Evolutionary conservation across 2,113 vertebrate genomes (phyloP).

Genomic region (Corvus moneduloides): DNA sequence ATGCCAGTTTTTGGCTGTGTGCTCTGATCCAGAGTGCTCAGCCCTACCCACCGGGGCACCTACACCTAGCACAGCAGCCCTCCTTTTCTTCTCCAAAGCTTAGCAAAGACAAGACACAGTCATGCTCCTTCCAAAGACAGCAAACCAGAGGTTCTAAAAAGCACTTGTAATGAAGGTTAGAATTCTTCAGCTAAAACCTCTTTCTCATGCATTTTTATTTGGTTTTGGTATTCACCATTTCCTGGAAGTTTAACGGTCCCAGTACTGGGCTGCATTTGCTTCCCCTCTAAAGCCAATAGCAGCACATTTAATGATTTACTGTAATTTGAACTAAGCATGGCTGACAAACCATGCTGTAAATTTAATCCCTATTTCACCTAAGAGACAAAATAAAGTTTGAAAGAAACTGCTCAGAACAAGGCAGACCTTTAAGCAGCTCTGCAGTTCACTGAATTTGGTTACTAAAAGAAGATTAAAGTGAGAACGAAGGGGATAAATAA

Average conservation of each 20-base stretch:
- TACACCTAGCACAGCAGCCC: neutral
- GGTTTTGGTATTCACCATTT: neutral
- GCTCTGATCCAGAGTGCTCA: neutral
- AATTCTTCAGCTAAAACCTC: neutral
- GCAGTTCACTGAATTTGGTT: neutral
- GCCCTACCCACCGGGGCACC: fast-evolving
- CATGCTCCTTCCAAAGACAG: neutral
- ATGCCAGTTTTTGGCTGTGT: neutral
- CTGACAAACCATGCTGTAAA: conserved; percentile 6
- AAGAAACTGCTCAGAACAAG: neutral
- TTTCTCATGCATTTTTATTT: neutral
- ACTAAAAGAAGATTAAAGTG: neutral
- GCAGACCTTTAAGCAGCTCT: neutral
- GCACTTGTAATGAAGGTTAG: neutral
- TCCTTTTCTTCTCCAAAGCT: neutral
- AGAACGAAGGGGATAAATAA: neutral
- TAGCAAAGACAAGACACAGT: neutral
- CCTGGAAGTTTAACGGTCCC: neutral
- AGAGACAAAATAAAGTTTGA: neutral
- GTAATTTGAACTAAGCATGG: neutral
- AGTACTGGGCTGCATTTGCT: neutral
- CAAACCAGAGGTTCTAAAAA: neutral
- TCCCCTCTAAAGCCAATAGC: conserved; percentile 8
- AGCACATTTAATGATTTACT: neutral
- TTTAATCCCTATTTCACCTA: neutral